Percentiles rank a stretch among this genome's conserved stretches.
Evolutionary conservation across 2,797 vertebrate genomes (phyloP).

Genomic region (Sparidentex hasta): DNA sequence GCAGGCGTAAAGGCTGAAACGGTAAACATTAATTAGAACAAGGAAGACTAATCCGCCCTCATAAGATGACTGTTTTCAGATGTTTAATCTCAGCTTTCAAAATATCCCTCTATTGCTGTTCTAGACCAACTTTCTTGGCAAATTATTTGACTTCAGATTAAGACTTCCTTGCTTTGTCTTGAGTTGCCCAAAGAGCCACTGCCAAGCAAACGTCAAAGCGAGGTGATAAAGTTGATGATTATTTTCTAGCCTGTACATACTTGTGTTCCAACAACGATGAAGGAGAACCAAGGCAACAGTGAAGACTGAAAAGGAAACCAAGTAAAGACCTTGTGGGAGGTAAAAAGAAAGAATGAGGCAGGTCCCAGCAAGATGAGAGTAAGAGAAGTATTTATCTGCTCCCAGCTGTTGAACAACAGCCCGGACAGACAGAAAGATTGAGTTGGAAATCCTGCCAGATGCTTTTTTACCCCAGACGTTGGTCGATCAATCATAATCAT

Average conservation of each 20-base stretch:
- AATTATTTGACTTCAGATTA: neutral
- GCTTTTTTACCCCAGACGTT: slow-evolving; percentile 26
- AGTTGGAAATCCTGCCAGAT: slow-evolving; percentile 37
- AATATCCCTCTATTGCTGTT: neutral
- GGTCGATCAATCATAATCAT: slow-evolving; percentile 43
- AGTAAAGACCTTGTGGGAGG: slow-evolving; percentile 10
- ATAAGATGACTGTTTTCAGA: slow-evolving; percentile 13
- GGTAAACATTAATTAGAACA: slow-evolving; percentile 23
- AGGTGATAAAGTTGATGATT: neutral
- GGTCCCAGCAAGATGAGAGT: slow-evolving; percentile 55
- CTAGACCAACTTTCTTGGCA: neutral
- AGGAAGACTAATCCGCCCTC: neutral
- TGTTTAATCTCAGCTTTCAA: slow-evolving; percentile 1
- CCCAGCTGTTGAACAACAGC: slow-evolving; percentile 28
- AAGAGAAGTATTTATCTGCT: slow-evolving; percentile 36
- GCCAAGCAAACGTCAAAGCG: neutral
- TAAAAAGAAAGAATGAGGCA: slow-evolving; percentile 37
- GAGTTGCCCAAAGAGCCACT: neutral
- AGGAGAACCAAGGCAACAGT: neutral
- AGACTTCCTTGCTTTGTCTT: neutral
- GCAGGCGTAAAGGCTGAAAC: slow-evolving; percentile 5
- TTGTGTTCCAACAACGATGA: slow-evolving; percentile 9
- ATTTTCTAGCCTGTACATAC: slow-evolving; percentile 12
- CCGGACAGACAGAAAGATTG: slow-evolving; percentile 25
- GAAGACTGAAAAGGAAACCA: neutral